Conservation (phyloP, 1,140 invertebrate species). For the Drosophila nasuta region DNA sequence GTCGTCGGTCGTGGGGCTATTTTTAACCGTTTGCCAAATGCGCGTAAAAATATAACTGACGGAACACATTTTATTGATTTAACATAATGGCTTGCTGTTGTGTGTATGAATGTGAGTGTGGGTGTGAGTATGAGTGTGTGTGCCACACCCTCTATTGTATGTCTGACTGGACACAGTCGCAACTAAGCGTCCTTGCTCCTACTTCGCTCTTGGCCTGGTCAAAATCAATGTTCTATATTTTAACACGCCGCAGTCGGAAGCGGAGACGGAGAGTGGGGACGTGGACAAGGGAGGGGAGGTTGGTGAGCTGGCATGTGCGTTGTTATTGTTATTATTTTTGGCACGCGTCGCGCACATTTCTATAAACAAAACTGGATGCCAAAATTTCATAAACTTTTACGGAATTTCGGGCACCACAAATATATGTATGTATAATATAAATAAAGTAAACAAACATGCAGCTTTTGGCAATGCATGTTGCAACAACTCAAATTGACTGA, state of each 20-base stretch:
- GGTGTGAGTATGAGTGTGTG: constrained; percentile 3
- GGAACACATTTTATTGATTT: constrained; percentile 72
- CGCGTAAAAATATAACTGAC: constrained; percentile 70
- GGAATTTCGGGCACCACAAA: constrained; percentile 57
- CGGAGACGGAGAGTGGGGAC: neutral
- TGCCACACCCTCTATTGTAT: constrained; percentile 38
- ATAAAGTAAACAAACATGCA: constrained; percentile 68
- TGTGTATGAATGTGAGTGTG: neutral
- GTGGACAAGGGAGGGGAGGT: neutral
- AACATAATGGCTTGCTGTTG: constrained; percentile 4
- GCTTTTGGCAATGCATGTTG: constrained; percentile 26
- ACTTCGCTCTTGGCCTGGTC: constrained; percentile 38
- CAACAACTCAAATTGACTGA: neutral
- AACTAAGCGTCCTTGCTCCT: constrained; percentile 32
- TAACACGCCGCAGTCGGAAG: constrained; percentile 28
- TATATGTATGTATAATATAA: constrained; percentile 41
- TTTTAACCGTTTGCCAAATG: constrained; percentile 61
- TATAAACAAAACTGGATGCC: constrained; percentile 66
- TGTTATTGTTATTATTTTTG: constrained; percentile 78
- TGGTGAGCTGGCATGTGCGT: constrained; percentile 26
- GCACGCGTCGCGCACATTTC: constrained; percentile 70
- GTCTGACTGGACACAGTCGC: constrained; percentile 32
- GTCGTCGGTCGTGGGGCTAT: constrained; percentile 41
- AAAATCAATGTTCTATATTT: constrained; percentile 78
- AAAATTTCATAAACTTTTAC: constrained; percentile 72